A percentile compares a stretch with the other conserved stretches of the same genome.
phyloP scores from a whole-genome alignment of 1,140 invertebrate species.

The Caenorhabditis latens region DNA sequence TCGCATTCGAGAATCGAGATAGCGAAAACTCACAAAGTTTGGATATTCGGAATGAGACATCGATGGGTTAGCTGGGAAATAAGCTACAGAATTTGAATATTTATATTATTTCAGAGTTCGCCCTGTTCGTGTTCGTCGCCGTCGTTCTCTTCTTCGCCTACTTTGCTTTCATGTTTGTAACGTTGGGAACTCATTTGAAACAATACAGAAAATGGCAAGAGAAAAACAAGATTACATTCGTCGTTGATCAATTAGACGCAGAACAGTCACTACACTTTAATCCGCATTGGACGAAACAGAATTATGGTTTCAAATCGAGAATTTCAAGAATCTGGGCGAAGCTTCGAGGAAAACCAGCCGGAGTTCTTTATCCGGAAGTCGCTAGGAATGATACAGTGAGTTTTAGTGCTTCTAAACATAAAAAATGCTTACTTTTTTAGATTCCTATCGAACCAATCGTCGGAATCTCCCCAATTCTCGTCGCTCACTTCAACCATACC shows the following conservation, averaged over 20 bases:
- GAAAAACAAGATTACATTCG: conserved; percentile 52
- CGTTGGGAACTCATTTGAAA: background rate
- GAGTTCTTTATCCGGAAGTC: background rate
- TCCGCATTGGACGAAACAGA: background rate
- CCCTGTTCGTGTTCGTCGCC: conserved; percentile 27
- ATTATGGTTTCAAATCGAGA: background rate
- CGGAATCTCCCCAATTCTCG: conserved; percentile 19
- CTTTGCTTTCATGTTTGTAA: background rate
- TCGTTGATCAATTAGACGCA: conserved; percentile 51
- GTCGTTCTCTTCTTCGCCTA: conserved; percentile 2
- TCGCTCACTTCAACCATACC: conserved; percentile 24
- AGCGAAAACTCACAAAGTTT: background rate
- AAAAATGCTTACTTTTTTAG: background rate
- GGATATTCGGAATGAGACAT: conserved; percentile 7
- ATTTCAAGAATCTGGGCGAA: background rate
- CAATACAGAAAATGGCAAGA: conserved; percentile 53
- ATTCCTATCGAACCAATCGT: conserved; percentile 3
- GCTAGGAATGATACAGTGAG: background rate
- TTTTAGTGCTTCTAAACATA: background rate
- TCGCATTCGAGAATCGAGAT: conserved; percentile 32
- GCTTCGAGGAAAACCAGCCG: background rate
- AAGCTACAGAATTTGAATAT: background rate
- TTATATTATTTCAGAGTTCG: background rate
- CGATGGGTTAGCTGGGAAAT: conserved; percentile 15
- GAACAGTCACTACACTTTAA: conserved; percentile 33